A percentile compares a stretch with the other conserved stretches of the same genome.
Conservation (phyloP, 2,888 invertebrate species). For the Acanthococcus lagerstroemiae region DNA sequence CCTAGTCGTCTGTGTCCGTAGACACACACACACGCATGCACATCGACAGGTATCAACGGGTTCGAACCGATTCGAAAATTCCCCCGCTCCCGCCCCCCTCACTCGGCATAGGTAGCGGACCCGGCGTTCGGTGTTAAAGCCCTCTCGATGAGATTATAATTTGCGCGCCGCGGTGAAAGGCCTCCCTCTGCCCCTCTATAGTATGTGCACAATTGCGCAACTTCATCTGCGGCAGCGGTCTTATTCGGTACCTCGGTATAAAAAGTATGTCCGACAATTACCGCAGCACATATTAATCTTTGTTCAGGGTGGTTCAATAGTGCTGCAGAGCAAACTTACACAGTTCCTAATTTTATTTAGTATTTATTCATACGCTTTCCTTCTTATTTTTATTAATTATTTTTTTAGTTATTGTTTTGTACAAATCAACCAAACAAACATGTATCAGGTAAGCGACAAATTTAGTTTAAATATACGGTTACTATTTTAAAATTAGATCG, state of each 20-base stretch:
- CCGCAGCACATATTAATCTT: conserved; percentile 13
- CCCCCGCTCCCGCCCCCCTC: too few relatives aligned
- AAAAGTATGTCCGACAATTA: conserved; percentile 23
- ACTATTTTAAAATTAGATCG: too few relatives aligned
- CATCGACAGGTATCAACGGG: too few relatives aligned
- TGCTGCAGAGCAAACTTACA: background rate
- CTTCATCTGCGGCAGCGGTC: conserved; percentile 2
- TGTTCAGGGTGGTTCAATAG: conserved; percentile 14
- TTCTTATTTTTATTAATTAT: too few relatives aligned
- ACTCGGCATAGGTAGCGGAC: too few relatives aligned
- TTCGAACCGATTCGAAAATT: too few relatives aligned
- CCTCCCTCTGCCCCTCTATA: conserved; percentile 20
- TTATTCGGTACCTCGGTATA: conserved; percentile 14
- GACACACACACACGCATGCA: too few relatives aligned
- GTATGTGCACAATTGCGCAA: conserved; percentile 12
- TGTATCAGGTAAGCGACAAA: conserved; percentile 23
- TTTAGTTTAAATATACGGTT: too few relatives aligned
- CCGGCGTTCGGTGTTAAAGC: conserved; percentile 12
- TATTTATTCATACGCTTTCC: too few relatives aligned
- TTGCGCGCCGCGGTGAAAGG: conserved; percentile 20
- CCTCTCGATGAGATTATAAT: conserved; percentile 13
- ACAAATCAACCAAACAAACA: background rate
- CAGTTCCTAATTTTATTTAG: too few relatives aligned
- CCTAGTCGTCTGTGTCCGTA: too few relatives aligned
- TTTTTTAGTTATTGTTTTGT: too few relatives aligned